These are phyloP conservation scores for Pseudotriccus pelzelni DNA, from an alignment of 2,797 vertebrate genomes.

Conservation along the genomic window DNA sequence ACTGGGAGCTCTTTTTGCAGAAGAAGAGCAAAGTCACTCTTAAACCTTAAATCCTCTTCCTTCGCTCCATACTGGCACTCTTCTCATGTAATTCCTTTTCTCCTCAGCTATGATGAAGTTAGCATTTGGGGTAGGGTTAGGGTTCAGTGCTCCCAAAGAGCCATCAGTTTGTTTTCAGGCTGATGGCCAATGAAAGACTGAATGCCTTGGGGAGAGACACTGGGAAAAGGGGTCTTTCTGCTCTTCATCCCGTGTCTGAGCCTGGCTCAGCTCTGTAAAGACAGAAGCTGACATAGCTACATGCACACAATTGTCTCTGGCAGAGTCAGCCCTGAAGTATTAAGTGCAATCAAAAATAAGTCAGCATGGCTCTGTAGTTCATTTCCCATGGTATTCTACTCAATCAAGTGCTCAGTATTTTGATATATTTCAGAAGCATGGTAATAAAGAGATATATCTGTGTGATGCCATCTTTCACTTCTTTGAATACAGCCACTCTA, in stretches of 20 bases:
- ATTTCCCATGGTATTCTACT: not conserved
- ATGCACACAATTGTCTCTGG: not conserved
- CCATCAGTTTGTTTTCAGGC: not conserved
- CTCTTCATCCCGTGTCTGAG: not conserved
- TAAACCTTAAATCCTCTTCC: not conserved
- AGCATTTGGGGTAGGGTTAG: not conserved
- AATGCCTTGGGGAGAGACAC: not conserved
- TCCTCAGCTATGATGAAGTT: not conserved
- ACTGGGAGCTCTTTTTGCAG: not conserved
- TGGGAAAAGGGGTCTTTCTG: not conserved
- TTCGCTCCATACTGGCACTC: not conserved
- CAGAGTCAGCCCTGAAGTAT: not conserved
- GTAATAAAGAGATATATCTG: not conserved
- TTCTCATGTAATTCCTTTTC: not conserved
- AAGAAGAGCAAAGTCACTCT: not conserved
- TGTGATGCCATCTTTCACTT: not conserved
- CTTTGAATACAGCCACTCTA: not conserved
- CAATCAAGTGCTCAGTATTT: conserved; percentile 5
- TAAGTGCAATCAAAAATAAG: not conserved
- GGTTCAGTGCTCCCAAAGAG: not conserved
- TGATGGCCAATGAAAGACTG: not conserved
- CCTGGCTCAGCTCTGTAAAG: not conserved
- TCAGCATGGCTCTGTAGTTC: not conserved
- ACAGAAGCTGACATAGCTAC: not conserved
- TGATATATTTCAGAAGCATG: not conserved